These are phyloP conservation scores for Paguma larvata DNA, from an alignment of 2,797 vertebrate species.

Conservation along the genomic window DNA sequence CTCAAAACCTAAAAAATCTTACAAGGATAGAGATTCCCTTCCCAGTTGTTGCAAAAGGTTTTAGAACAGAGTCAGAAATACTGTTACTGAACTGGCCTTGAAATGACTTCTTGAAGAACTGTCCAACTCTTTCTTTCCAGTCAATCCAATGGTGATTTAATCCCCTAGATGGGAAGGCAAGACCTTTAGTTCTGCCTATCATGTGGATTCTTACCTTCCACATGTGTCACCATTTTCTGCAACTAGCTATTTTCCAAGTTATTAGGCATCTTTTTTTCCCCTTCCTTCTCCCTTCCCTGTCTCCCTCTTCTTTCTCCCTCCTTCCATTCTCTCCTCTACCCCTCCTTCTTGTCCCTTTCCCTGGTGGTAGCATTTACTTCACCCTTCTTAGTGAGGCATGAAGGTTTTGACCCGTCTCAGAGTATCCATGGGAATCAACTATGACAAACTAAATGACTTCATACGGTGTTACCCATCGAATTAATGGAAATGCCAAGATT, in stretches of 20 bases:
- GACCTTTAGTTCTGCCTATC: neutral
- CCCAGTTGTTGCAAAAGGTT: neutral
- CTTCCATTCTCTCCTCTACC: neutral
- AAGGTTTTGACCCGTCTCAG: neutral
- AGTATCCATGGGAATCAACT: neutral
- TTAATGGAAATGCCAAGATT: neutral
- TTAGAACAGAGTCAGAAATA: slow-evolving; percentile 20
- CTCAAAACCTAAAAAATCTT: slow-evolving; percentile 48
- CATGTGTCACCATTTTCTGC: neutral
- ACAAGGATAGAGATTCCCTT: neutral
- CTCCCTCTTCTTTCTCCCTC: neutral
- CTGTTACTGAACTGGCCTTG: neutral
- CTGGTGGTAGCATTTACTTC: neutral
- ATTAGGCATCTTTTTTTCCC: neutral
- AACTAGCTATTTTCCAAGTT: slow-evolving; percentile 6
- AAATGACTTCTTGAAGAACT: slow-evolving; percentile 6
- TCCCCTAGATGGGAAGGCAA: neutral
- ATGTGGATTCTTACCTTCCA: slow-evolving; percentile 17
- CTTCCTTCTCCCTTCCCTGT: neutral
- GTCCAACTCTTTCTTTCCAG: neutral
- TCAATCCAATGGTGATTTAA: neutral
- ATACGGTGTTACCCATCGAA: neutral
- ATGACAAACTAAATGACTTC: neutral
- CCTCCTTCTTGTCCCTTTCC: neutral
- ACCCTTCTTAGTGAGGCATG: neutral